These are phyloP conservation scores for Dasyornis broadbenti DNA, from an alignment of 2,113 vertebrate genomes.

Conservation along the genomic window DNA sequence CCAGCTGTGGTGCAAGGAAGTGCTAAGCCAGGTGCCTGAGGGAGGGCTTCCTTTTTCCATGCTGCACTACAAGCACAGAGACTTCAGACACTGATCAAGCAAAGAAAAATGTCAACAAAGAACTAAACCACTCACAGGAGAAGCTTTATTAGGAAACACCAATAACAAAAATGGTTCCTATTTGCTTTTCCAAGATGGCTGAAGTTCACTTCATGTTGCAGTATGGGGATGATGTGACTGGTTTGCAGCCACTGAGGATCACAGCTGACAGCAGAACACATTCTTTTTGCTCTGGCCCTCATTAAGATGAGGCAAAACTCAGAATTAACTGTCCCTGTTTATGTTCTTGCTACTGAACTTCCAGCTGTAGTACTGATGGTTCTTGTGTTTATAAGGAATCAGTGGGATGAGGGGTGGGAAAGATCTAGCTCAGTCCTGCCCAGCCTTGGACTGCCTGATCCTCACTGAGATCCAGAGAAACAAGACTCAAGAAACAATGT, in stretches of 20 bases:
- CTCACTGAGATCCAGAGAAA: not conserved
- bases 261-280: not conserved
- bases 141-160: not conserved
- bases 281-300: not conserved
- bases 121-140: not conserved
- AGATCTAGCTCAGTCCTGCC: not conserved
- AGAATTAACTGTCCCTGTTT: not conserved
- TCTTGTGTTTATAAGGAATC: not conserved
- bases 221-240: not conserved
- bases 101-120: not conserved
- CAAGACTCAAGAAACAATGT: not conserved
- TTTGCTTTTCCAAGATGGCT: not conserved
- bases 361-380: not conserved
- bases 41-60: not conserved
- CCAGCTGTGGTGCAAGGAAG: fast-evolving
- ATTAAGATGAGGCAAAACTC: not conserved
- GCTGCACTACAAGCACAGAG: not conserved
- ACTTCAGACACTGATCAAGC: fast-evolving
- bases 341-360: not conserved
- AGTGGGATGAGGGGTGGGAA: not conserved
- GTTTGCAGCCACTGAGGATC: not conserved
- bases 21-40: not conserved
- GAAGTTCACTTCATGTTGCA: not conserved
- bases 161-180: not conserved
- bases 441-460: not conserved